Base-by-base conservation (phyloP, 1,140 invertebrate genomes). In the Sogatella furcifera region DNA sequence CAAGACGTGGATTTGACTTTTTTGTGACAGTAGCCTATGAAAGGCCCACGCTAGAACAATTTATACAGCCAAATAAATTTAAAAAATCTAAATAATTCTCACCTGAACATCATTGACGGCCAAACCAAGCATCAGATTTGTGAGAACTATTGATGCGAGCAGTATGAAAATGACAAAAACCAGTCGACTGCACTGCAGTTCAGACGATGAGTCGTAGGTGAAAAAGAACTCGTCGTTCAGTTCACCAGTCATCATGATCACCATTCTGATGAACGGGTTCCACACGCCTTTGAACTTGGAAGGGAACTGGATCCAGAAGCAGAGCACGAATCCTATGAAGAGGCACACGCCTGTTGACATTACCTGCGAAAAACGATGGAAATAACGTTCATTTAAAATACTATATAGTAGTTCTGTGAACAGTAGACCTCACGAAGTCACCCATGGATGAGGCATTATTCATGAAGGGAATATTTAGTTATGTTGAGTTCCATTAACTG, bases 211-310 rank as follows among this genome's bases (percentile, higher is more conserved):
- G 42, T 67, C 64, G 62, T 77, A 81, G 62, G 80, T 75, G 61
- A 77, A 76, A 13, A 38, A 38, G 34, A 38, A 38, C 34, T 38
- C 34, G 34, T 38, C 34, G 34, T 38, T 38, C 34, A 38, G 34
- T 64, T 81, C 80, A 19, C 78, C 80, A 62, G 78, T 77, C 77
- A 81, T 80, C 79, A 81, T 80, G 53, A 79, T 77, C 5, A 74
- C 69, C 11, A 76, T 80, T 67, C 75, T 78, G 2, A 78, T 67
- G 24, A 79, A 59, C 4, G 75, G 69, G 3, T 67, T 64, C 72
- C 73, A 74, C 17, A 72, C 72, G 66, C 74, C 64, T 24, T 44
- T 55, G 66, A 78, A 80, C 46, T 72, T 64, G 54, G 69, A 69
- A 57, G 63, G 68, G 64, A 78, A 79, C 59, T 75, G 70, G 59